phyloP scores from a whole-genome alignment of 2,113 vertebrate species.

The Oenanthe oenanthe region DNA sequence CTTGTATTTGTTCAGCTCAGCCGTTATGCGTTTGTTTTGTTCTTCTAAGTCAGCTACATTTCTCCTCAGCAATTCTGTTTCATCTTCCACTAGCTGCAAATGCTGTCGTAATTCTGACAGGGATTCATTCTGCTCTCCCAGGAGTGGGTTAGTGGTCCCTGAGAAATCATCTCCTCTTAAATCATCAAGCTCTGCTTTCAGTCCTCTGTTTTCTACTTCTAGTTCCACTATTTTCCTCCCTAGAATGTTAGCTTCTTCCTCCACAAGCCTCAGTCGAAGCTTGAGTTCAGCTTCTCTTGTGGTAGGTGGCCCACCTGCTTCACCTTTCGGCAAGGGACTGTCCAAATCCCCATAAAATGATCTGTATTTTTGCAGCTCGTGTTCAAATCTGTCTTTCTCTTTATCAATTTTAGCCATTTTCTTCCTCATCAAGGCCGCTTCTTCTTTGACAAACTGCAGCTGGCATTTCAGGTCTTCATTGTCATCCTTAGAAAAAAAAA shows the following conservation, averaged over 20 bases:
- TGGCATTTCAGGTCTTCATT: constrained; percentile 97
- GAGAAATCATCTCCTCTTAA: constrained; percentile 91
- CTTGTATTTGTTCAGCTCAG: constrained; percentile 94
- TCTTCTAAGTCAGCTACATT: constrained; percentile 95
- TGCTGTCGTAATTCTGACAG: constrained; percentile 94
- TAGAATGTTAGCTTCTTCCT: constrained; percentile 98
- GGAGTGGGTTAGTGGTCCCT: constrained; percentile 75
- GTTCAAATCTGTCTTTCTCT: constrained; percentile 96
- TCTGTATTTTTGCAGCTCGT: constrained; percentile 95
- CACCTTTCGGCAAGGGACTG: constrained; percentile 95
- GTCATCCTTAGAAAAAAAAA: constrained; percentile 84
- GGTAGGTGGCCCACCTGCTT: constrained; percentile 94
- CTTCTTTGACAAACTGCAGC: constrained; percentile 96
- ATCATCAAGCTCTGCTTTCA: constrained; percentile 97
- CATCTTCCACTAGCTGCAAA: constrained; percentile 96
- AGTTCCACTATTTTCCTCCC: constrained; percentile 97
- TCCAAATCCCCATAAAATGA: constrained; percentile 98
- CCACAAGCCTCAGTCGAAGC: constrained; percentile 92
- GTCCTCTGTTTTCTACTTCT: constrained; percentile 95
- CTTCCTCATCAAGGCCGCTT: constrained; percentile 95
- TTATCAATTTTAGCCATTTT: constrained; percentile 99
- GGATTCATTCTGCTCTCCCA: constrained; percentile 91
- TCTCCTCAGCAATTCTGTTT: constrained; percentile 93
- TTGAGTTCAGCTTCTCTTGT: constrained; percentile 98
- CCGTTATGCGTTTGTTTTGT: constrained; percentile 93